phyloP scores from a whole-genome alignment of 2,888 invertebrate genomes.

The Parnassius glacialis region DNA sequence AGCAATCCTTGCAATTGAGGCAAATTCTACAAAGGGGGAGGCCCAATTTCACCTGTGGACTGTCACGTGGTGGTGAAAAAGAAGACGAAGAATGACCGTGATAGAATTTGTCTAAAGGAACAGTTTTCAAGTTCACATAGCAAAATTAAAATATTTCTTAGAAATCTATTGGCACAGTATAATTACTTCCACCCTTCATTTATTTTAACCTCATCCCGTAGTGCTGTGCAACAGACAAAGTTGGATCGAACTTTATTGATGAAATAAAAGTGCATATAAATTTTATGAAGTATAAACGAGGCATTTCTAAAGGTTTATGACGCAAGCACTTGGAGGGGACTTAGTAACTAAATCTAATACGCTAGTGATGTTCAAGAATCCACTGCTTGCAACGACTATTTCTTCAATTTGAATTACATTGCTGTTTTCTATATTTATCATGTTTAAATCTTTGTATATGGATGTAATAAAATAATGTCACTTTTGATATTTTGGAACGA shows the following conservation, averaged over 20 bases:
- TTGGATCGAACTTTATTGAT: constrained; percentile 74
- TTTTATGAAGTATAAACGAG: constrained; percentile 77
- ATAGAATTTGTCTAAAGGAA: too few species aligned
- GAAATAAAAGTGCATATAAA: constrained; percentile 78
- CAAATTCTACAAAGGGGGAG: too few species aligned
- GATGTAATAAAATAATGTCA: too few species aligned
- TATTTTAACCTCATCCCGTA: constrained; percentile 31
- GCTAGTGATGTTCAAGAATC: constrained; percentile 28
- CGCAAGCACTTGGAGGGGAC: constrained; percentile 58
- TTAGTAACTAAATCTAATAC: constrained; percentile 50
- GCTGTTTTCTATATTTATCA: constrained; percentile 1
- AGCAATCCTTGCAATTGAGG: too few species aligned
- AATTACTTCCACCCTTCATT: constrained; percentile 26
- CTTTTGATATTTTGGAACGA: too few species aligned
- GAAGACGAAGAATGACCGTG: too few species aligned
- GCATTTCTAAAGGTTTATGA: constrained; percentile 71
- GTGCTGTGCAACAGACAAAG: constrained; percentile 52
- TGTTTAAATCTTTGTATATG: too few species aligned
- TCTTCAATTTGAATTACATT: constrained; percentile 25
- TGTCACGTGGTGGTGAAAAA: too few species aligned
- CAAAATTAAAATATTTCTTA: constrained; percentile 28
- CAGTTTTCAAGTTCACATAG: background rate
- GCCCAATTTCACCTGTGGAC: too few species aligned
- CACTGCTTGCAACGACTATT: background rate
- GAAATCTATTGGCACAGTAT: constrained; percentile 29